Percentiles rank a stretch among this genome's conserved stretches.
Evolutionary conservation across 2,797 vertebrate genomes (phyloP).

Genomic region (Epinephelus coioides): DNA sequence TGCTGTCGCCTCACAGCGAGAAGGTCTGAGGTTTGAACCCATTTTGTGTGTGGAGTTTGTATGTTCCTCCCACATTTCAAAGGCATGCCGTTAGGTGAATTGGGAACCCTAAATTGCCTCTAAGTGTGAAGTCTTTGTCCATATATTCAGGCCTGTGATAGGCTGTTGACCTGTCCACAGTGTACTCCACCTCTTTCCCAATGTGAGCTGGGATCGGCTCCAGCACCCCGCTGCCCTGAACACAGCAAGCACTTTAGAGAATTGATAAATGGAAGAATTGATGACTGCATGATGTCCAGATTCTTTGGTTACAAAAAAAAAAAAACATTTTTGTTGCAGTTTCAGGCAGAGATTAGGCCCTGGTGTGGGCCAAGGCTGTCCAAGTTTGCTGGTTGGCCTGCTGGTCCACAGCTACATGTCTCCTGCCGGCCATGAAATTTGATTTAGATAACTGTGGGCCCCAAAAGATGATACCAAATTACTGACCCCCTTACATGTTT

Average conservation of each 20-base stretch:
- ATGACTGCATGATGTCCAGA: slow-evolving; percentile 9
- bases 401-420: neutral
- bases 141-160: neutral
- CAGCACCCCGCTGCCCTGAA: neutral
- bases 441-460: neutral
- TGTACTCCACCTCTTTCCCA: neutral
- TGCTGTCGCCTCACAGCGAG: neutral
- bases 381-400: neutral
- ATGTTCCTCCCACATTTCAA: neutral
- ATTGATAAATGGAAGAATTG: neutral
- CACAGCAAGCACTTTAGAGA: neutral
- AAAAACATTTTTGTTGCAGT: too few species aligned
- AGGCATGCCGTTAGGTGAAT: neutral
- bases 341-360: neutral
- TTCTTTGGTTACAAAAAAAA: neutral
- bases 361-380: neutral
- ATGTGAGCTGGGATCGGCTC: neutral
- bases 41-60: neutral
- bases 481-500: neutral
- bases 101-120: neutral
- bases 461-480: neutral
- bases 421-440: neutral
- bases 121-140: neutral
- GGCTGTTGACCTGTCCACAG: neutral
- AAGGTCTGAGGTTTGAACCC: neutral